These are phyloP conservation scores for Callosobruchus maculatus DNA, from an alignment of 2,888 invertebrate genomes.

Conservation along the genomic window DNA sequence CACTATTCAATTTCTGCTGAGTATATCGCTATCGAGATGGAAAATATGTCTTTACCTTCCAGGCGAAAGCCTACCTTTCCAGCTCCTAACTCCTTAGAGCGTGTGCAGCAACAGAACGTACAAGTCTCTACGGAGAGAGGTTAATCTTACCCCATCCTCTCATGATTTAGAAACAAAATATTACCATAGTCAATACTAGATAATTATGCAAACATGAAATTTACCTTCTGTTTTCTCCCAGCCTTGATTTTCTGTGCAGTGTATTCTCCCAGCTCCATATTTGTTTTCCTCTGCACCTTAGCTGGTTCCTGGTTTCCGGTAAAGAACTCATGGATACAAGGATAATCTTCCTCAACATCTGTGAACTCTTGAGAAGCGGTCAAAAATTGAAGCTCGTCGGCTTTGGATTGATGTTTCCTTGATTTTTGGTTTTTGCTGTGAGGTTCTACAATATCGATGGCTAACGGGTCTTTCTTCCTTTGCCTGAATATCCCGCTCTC, in stretches of 20 bases:
- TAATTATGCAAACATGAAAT: too few species aligned
- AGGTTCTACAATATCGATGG: conserved; percentile 11
- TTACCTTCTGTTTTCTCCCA: neutral
- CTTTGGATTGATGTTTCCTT: conserved; percentile 10
- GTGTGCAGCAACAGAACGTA: too few species aligned
- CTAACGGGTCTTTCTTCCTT: conserved; percentile 15
- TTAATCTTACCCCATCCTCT: too few species aligned
- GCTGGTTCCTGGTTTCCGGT: conserved; percentile 2
- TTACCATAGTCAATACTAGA: too few species aligned
- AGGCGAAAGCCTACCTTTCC: too few species aligned
- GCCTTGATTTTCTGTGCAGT: neutral
- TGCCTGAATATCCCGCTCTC: conserved; percentile 13
- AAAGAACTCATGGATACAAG: conserved; percentile 28
- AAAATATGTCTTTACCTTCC: too few species aligned
- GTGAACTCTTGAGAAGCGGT: conserved; percentile 21
- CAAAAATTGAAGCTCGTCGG: conserved; percentile 18
- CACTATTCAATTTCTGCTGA: too few species aligned
- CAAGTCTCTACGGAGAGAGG: too few species aligned
- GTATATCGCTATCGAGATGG: too few species aligned
- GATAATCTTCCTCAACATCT: conserved; percentile 23
- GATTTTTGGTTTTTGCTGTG: conserved; percentile 6
- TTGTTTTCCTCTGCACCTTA: neutral
- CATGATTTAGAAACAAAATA: too few species aligned
- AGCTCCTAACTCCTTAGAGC: too few species aligned
- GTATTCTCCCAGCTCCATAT: conserved; percentile 11